A percentile compares a stretch with the other conserved stretches of the same genome.
phyloP scores from a whole-genome alignment of 2,113 vertebrate genomes.

The Ochotona princeps region DNA sequence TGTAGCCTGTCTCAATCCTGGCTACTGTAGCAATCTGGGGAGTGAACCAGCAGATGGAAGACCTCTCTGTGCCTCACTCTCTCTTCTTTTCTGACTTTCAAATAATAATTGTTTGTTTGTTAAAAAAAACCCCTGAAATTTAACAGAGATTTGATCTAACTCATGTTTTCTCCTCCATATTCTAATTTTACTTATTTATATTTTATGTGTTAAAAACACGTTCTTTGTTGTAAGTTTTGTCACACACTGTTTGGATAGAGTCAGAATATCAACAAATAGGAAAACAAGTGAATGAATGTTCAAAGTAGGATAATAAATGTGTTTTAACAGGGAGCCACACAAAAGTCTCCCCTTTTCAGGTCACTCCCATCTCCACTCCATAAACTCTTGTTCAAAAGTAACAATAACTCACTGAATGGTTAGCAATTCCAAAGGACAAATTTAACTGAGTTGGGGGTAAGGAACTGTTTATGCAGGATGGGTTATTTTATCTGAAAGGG shows the following conservation, averaged over 20 bases:
- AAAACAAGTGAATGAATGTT: not conserved
- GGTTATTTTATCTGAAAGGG: not conserved
- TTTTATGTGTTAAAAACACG: not conserved
- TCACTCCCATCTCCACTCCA: too few species aligned
- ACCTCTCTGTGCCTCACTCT: too few species aligned
- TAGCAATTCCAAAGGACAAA: not conserved
- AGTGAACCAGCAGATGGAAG: too few species aligned
- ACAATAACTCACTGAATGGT: not conserved
- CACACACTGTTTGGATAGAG: not conserved
- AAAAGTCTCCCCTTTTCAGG: not conserved
- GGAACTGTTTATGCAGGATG: not conserved
- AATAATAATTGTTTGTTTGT: too few species aligned
- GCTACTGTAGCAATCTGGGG: too few species aligned
- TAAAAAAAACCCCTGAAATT: not conserved
- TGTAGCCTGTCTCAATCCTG: too few species aligned
- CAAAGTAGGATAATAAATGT: not conserved
- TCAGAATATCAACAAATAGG: constrained; percentile 22
- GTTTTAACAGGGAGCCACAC: not conserved
- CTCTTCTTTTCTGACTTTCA: too few species aligned
- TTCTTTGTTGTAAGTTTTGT: not conserved
- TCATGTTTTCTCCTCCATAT: not conserved
- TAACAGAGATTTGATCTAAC: not conserved
- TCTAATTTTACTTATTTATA: not conserved
- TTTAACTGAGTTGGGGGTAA: not conserved
- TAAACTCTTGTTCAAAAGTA: not conserved